phyloP scores from a whole-genome alignment of 37 sponge, comb jelly and placozoan species.

The Hexactinellida sp. region DNA sequence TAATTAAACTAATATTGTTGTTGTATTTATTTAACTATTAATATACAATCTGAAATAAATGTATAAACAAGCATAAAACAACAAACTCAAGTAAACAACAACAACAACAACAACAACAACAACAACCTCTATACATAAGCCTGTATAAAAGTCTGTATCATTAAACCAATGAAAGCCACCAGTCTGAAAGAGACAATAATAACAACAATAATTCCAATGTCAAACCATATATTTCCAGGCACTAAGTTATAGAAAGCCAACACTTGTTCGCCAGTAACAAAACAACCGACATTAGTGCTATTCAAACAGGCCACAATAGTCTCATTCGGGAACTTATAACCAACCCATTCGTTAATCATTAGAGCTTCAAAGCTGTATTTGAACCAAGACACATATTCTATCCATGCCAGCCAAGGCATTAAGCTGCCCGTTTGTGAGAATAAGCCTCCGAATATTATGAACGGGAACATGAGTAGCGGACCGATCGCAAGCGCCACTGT shows the following conservation, averaged over 20 bases:
- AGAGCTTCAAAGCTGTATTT: slow-evolving; percentile 26
- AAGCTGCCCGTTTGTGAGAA: slow-evolving; percentile 20
- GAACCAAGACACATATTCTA: slow-evolving; percentile 29
- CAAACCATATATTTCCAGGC: background rate
- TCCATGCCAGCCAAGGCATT: slow-evolving; percentile 17
- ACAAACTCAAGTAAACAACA: too few species aligned
- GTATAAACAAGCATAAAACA: too few species aligned
- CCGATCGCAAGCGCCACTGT: slow-evolving; percentile 22
- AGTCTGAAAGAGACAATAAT: background rate
- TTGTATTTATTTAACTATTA: too few species aligned
- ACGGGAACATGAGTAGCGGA: slow-evolving; percentile 21
- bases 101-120: too few species aligned
- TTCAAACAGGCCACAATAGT: background rate
- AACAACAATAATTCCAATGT: background rate
- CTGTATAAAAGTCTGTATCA: background rate
- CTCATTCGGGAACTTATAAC: background rate
- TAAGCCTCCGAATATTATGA: slow-evolving; percentile 28
- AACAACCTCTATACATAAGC: background rate
- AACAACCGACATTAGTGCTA: background rate
- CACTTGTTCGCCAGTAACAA: background rate
- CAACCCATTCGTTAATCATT: slow-evolving; percentile 24
- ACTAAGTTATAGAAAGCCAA: background rate
- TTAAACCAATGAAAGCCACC: background rate
- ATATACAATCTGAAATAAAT: too few species aligned
- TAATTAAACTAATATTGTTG: too few species aligned